Evolutionary conservation across 1,140 invertebrate species (phyloP), one percentile per base, ranked within the genome.

Genomic region (Neuroterus valhalla): DNA sequence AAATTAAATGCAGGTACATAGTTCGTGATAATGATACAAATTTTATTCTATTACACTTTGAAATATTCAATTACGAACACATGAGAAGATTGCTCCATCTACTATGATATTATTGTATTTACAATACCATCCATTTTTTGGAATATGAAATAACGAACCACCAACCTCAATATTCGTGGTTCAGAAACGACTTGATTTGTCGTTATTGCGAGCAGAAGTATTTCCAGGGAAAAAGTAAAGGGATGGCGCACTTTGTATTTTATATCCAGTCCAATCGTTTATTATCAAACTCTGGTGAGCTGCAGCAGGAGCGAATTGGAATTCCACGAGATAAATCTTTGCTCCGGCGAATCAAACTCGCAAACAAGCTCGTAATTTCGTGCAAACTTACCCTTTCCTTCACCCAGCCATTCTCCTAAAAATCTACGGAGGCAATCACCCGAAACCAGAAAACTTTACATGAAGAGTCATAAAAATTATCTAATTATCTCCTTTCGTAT

Each of bases 301-400:
- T 66, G 70, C 43, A 72, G 62, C 52, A 70, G 62, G 46, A 72
- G 75, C 48, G 72, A 70, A 74, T 80, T 45, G 68, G 3, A 72
- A 80, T 72, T 77, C 74, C 75, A 69, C 69, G 72, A 70, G 44
- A 67, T 75, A 74, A 45, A 71, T 71, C 71, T 72, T 74, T 68
- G 55, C 14, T 12, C 43, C 71, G 62, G 71, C 74, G 72, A 76
- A 74, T 76, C 69, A 76, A 70, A 62, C 45, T 50, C 48, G 66
- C 55, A 78, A 78, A 78, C 74, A 76, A 76, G 66, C 45, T 76
- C 69, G 70, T 76, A 75, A 74, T 76, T 78, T 70, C 46, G 50
- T 71, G 46, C 52, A 45, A 62, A 42, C 21, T 44, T 71, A 38
- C 23, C 52, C 21, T 12, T 62, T 14, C 23, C n/a, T 62, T 62